These are phyloP conservation scores for Zaprionus bogoriensis DNA, from an alignment of 2,888 invertebrate genomes.

Conservation along the genomic window DNA sequence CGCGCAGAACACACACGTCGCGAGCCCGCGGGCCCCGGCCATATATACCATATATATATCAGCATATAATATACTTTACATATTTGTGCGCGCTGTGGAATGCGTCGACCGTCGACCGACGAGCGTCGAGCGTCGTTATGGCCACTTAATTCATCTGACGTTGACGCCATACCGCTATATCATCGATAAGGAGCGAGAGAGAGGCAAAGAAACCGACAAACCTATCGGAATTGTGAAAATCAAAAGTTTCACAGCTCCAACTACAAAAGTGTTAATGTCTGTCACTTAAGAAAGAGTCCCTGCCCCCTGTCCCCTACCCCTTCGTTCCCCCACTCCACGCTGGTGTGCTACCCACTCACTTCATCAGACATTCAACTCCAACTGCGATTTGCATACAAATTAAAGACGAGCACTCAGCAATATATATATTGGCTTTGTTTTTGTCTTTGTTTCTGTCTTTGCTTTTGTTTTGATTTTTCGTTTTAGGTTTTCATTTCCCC, in stretches of 20 bases:
- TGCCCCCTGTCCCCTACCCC: neutral
- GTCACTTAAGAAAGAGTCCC: constrained; percentile 57
- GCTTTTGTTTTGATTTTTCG: constrained; percentile 14
- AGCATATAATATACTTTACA: constrained; percentile 1
- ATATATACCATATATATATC: constrained; percentile 9
- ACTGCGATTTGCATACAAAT: constrained; percentile 71
- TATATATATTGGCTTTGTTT: constrained; percentile 1
- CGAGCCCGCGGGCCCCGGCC: constrained; percentile 25
- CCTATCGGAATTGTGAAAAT: constrained; percentile 50
- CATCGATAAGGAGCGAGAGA: constrained; percentile 46
- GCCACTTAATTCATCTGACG: constrained; percentile 68
- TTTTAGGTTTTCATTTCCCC: constrained; percentile 20
- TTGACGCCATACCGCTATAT: constrained; percentile 59
- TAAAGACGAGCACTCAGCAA: constrained; percentile 59
- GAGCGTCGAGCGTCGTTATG: constrained; percentile 37
- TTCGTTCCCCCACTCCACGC: neutral
- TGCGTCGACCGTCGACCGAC: constrained; percentile 32
- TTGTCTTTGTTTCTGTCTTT: neutral
- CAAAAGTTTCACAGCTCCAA: constrained; percentile 64
- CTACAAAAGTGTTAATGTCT: constrained; percentile 69
- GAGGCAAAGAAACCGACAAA: neutral
- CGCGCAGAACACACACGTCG: constrained; percentile 67
- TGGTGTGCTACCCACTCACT: constrained; percentile 51
- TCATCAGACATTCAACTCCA: constrained; percentile 66
- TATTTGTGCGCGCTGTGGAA: constrained; percentile 5